Percentiles rank a stretch among this genome's conserved stretches.
These are phyloP conservation scores for Columba livia DNA, from an alignment of 2,113 vertebrate genomes.

Conservation along the genomic window DNA sequence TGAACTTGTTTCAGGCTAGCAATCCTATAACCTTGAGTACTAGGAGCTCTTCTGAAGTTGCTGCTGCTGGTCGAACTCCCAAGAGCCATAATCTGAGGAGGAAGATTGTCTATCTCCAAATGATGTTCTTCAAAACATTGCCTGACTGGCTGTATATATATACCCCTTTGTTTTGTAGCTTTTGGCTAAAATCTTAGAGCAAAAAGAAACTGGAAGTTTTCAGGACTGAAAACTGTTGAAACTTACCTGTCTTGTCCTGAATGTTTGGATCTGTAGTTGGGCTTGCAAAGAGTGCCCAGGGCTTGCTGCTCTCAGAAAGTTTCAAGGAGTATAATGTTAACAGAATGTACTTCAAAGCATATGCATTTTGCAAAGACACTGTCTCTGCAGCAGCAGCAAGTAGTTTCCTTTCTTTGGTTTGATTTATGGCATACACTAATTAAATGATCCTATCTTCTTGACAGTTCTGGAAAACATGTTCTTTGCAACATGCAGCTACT, in stretches of 20 bases:
- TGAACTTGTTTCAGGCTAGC: not conserved
- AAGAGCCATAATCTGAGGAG: not conserved
- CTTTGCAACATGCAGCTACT: not conserved
- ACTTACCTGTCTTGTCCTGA: not conserved
- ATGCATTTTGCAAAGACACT: not conserved
- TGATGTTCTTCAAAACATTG: not conserved
- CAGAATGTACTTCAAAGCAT: not conserved
- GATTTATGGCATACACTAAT: not conserved
- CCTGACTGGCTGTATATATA: not conserved
- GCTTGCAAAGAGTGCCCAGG: not conserved
- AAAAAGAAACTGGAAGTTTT: not conserved
- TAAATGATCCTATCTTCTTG: not conserved
- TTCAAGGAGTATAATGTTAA: not conserved
- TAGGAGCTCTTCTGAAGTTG: not conserved
- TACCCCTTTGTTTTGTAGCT: not conserved
- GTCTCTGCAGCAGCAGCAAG: slow-evolving; percentile 13
- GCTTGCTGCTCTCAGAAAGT: not conserved
- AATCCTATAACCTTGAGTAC: not conserved
- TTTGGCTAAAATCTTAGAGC: not conserved
- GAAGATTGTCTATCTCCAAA: not conserved
- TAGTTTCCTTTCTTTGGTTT: not conserved
- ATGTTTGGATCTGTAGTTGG: not conserved
- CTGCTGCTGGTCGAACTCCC: not conserved
- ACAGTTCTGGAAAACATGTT: not conserved
- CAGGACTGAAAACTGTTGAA: not conserved